Evolutionary conservation across 2,113 vertebrate species (phyloP).

Genomic region (Brachypteracias leptosomus): DNA sequence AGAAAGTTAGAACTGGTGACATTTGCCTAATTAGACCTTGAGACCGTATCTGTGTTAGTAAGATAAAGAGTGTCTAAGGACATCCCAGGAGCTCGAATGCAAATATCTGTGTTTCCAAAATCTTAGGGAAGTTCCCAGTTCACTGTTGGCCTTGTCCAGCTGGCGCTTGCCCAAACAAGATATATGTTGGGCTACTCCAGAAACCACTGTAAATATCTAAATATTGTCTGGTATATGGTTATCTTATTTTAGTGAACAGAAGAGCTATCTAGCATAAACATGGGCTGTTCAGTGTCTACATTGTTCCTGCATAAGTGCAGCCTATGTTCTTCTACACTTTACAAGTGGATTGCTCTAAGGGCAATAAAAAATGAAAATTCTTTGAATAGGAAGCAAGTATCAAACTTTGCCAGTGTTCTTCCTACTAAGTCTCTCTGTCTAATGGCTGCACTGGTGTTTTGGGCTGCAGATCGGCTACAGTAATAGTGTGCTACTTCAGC

Average conservation of each 20-base stretch:
- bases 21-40: neutral
- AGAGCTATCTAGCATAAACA: neutral
- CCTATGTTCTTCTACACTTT: neutral
- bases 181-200: neutral
- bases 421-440: neutral
- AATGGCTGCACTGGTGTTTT: neutral
- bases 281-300: neutral
- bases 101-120: neutral
- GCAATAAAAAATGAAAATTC: neutral
- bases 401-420: neutral
- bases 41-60: neutral
- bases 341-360: neutral
- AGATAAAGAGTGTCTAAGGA: neutral
- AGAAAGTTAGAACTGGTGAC: neutral
- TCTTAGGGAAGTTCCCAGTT: neutral
- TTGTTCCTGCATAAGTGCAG: neutral
- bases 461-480: neutral
- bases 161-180: neutral
- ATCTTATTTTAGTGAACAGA: neutral
- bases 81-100: neutral
- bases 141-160: neutral
- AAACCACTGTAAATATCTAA: neutral
- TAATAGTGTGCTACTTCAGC: neutral
- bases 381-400: neutral
- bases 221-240: neutral